Evolutionary conservation across 2,113 vertebrate genomes (phyloP).

Genomic region (Platanista minor): DNA sequence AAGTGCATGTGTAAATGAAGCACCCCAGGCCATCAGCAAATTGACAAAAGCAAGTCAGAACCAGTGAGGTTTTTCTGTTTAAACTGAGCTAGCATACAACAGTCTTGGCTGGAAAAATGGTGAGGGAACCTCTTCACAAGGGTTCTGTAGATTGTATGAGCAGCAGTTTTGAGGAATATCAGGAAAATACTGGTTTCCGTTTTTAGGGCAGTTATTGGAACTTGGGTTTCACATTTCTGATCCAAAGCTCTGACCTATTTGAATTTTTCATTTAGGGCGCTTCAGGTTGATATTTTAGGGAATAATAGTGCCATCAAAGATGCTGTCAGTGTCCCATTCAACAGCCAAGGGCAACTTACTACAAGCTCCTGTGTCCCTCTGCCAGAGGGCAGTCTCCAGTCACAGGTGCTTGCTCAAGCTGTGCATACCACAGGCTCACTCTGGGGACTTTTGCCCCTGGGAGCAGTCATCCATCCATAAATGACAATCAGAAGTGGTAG

Average conservation of each 20-base stretch:
- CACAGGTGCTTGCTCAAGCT: not conserved
- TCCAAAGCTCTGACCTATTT: not conserved
- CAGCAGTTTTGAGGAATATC: conserved; percentile 3
- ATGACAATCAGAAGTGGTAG: not conserved
- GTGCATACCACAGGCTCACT: not conserved
- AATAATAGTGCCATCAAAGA: not conserved
- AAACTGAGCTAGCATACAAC: not conserved
- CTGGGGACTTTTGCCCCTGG: not conserved
- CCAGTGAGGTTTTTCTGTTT: conserved; percentile 32
- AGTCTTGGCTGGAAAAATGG: not conserved
- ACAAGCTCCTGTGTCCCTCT: not conserved
- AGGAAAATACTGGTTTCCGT: not conserved
- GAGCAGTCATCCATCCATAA: not conserved
- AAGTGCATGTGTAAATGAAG: conserved; percentile 62
- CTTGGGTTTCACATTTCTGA: conserved; percentile 5
- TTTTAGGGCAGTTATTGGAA: not conserved
- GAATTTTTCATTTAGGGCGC: not conserved
- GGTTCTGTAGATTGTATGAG: not conserved
- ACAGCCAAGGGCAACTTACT: not conserved
- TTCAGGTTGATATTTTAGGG: not conserved
- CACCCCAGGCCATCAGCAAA: conserved; percentile 32
- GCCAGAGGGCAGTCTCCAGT: not conserved
- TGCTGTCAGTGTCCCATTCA: not conserved
- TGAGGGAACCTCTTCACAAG: not conserved
- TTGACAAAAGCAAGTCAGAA: conserved; percentile 53